Percentiles rank a stretch among this genome's conserved stretches.
phyloP scores from a whole-genome alignment of 37 sponge, comb jelly and placozoan genomes.

The Theonella swinhoei region DNA sequence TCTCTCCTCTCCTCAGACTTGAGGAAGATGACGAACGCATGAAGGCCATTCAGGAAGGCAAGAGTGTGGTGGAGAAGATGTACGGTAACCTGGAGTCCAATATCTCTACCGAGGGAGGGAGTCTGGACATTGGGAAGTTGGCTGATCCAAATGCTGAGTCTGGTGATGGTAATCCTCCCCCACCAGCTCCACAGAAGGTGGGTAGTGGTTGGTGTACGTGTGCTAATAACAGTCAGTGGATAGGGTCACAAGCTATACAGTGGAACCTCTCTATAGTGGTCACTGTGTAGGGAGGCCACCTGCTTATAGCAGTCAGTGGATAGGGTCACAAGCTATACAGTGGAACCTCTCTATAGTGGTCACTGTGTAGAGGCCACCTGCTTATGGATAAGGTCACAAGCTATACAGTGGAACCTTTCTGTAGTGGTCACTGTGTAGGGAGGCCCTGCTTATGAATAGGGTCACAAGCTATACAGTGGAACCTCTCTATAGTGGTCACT shows the following conservation, averaged over 20 bases:
- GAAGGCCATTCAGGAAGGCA: constrained; percentile 37
- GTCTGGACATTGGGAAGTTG: constrained; percentile 4
- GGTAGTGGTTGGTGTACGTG: too few species aligned
- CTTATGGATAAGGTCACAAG: not conserved
- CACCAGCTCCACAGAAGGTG: not conserved
- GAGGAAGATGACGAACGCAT: constrained; percentile 67
- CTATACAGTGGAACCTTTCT: constrained; percentile 21
- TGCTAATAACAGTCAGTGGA: too few species aligned
- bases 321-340: too few species aligned
- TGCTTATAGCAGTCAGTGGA: too few species aligned
- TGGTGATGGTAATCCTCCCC: not conserved
- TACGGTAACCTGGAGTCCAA: not conserved
- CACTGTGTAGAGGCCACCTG: not conserved
- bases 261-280: too few species aligned
- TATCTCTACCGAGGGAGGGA: not conserved
- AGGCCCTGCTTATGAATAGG: too few species aligned
- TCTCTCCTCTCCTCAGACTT: constrained; percentile 21
- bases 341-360: too few species aligned
- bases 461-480: too few species aligned
- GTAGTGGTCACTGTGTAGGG: not conserved
- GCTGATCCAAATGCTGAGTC: constrained; percentile 13
- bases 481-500: too few species aligned
- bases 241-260: too few species aligned
- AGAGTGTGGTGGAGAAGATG: constrained; percentile 35
- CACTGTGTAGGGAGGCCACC: too few species aligned